Evolutionary conservation across 2,888 invertebrate genomes (phyloP).

Genomic region (Stomorhina lunata): DNA sequence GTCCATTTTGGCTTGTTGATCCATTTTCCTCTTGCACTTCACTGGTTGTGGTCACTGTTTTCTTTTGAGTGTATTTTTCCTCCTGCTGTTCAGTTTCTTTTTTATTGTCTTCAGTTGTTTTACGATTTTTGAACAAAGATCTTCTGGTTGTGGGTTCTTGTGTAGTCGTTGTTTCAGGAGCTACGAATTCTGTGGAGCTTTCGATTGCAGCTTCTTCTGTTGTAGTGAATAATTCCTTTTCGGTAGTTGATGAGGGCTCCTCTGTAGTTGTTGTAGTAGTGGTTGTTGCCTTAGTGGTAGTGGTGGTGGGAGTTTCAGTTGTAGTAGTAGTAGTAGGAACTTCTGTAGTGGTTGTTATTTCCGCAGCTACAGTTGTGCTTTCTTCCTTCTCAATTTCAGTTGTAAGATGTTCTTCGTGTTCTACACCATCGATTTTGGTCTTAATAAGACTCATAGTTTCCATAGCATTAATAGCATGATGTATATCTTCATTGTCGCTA

Average conservation of each 20-base stretch:
- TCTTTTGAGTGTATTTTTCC: neutral
- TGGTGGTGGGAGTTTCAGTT: neutral
- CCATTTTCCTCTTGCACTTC: conserved; percentile 4
- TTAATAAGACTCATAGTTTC: neutral
- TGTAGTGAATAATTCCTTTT: conserved; percentile 11
- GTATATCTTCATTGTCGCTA: neutral
- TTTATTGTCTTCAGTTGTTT: neutral
- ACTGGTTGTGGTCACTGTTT: neutral
- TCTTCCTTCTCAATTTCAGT: neutral
- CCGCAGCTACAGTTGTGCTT: neutral
- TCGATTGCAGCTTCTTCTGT: neutral
- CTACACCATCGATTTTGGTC: neutral
- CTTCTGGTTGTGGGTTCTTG: neutral
- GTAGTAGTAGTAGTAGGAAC: neutral
- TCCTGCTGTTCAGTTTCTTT: neutral
- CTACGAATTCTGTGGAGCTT: neutral
- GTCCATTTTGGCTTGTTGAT: conserved; percentile 50
- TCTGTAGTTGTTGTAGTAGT: neutral
- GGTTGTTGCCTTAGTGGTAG: neutral
- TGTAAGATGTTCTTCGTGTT: neutral
- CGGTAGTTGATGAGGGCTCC: neutral
- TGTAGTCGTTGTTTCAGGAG: neutral
- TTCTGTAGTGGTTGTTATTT: neutral
- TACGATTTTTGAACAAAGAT: neutral
- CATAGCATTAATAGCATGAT: neutral